These are phyloP conservation scores for Diprion similis DNA, from an alignment of 1,140 invertebrate species.

Conservation along the genomic window DNA sequence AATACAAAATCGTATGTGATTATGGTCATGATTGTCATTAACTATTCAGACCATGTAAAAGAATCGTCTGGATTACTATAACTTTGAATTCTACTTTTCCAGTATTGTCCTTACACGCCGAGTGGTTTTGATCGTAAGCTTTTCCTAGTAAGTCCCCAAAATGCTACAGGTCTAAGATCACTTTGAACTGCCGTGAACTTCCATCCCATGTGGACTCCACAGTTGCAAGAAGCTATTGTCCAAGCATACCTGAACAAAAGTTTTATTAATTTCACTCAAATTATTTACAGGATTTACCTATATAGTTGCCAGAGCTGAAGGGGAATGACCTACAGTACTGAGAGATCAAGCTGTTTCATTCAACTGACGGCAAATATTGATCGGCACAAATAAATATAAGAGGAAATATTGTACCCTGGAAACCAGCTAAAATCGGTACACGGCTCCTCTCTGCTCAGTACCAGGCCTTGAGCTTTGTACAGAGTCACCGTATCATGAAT, in stretches of 20 bases:
- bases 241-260: constrained; percentile 73
- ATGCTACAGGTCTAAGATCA: constrained; percentile 70
- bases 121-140: constrained; percentile 36
- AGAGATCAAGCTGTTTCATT: too few species aligned
- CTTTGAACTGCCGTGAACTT: constrained; percentile 71
- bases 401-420: constrained; percentile 69
- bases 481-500: constrained; percentile 86
- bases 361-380: too few species aligned
- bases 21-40: too few species aligned
- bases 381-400: too few species aligned
- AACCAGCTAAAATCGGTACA: constrained; percentile 84
- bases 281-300: too few species aligned
- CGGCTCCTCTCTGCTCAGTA: constrained; percentile 61
- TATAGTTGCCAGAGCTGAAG: too few species aligned
- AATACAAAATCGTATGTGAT: too few species aligned
- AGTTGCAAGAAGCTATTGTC: constrained; percentile 78
- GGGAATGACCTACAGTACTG: too few species aligned
- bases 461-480: constrained; percentile 67
- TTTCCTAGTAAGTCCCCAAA: constrained; percentile 73
- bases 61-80: neutral
- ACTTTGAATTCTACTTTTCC: neutral
- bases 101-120: neutral
- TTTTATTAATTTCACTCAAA: too few species aligned
- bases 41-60: too few species aligned
- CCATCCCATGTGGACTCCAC: constrained; percentile 80